These are phyloP conservation scores for fruit fly (Drosophila melanogaster) DNA, from an alignment of 1,140 invertebrate species.

Conservation along the genomic window DNA sequence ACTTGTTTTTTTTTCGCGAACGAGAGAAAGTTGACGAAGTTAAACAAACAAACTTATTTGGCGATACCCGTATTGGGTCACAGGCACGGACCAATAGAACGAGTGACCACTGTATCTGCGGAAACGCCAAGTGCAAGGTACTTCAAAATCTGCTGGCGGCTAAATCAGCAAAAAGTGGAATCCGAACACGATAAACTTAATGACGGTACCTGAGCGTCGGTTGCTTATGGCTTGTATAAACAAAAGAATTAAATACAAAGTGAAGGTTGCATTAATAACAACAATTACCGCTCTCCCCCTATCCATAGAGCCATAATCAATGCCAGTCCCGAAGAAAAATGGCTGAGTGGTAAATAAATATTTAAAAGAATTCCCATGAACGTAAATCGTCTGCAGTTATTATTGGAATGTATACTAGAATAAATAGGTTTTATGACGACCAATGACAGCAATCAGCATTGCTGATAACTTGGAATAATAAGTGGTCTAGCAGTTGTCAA, in stretches of 20 bases:
- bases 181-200: constrained; percentile 20
- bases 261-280: constrained; percentile 37
- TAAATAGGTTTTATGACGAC: constrained; percentile 1
- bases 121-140: constrained; percentile 35
- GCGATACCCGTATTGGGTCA: constrained; percentile 27
- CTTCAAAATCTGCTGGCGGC: constrained; percentile 11
- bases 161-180: constrained; percentile 23
- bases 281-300: constrained; percentile 10
- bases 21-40: constrained; percentile 28
- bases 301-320: constrained; percentile 21
- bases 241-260: constrained; percentile 37
- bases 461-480: neutral
- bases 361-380: constrained; percentile 13
- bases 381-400: constrained; percentile 1
- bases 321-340: constrained; percentile 8
- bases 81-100: constrained; percentile 11
- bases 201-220: constrained; percentile 1
- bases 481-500: neutral
- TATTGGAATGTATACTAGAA: neutral
- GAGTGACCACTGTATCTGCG: constrained; percentile 17
- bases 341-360: constrained; percentile 15
- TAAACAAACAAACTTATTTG: constrained; percentile 43
- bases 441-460: neutral
- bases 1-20: constrained; percentile 30
- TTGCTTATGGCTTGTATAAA: constrained; percentile 24